Evolutionary conservation across 2,113 vertebrate species (phyloP).

Genomic region (Mesocricetus auratus): DNA sequence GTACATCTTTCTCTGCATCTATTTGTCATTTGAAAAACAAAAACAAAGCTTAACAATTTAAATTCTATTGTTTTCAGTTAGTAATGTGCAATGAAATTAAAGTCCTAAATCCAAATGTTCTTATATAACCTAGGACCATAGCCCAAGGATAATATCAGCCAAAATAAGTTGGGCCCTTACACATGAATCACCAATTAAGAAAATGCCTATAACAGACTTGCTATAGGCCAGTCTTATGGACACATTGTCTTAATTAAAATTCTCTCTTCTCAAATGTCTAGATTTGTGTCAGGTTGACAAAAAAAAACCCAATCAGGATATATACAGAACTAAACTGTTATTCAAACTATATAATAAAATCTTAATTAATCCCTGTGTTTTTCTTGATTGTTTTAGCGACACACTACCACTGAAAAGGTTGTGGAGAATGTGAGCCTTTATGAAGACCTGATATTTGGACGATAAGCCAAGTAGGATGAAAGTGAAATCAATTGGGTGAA

Average conservation of each 20-base stretch:
- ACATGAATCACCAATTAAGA: background rate
- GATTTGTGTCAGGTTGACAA: background rate
- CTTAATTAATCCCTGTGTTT: background rate
- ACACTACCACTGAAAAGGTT: background rate
- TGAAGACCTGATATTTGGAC: background rate
- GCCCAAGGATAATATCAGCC: background rate
- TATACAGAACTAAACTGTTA: background rate
- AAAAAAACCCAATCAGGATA: background rate
- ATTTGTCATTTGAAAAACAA: conserved; percentile 34
- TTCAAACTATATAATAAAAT: background rate
- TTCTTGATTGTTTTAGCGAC: background rate
- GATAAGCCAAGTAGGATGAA: background rate
- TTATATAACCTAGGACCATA: background rate
- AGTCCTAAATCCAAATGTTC: background rate
- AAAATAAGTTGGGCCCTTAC: background rate
- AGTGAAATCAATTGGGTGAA: background rate
- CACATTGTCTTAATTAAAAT: background rate
- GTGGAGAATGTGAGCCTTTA: background rate
- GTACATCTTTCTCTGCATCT: background rate
- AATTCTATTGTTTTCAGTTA: background rate
- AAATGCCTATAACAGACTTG: background rate
- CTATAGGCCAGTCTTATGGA: background rate
- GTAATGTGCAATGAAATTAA: background rate
- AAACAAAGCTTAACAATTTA: background rate
- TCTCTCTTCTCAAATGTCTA: background rate